Conservation (phyloP, 1,140 invertebrate genomes). For the Zaprionus africanus region DNA sequence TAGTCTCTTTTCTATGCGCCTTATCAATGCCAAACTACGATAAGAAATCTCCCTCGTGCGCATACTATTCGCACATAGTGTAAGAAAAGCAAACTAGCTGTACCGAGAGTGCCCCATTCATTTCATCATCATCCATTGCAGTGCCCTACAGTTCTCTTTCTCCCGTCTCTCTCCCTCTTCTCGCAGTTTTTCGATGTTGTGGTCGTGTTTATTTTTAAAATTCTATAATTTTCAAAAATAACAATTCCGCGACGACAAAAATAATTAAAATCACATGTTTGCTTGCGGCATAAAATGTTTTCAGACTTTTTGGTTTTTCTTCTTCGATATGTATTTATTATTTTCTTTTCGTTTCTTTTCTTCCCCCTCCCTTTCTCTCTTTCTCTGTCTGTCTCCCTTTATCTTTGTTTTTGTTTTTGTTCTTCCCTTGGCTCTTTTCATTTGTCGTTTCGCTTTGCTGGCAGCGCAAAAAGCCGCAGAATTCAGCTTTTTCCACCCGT, state of each 20-base stretch:
- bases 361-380: neutral
- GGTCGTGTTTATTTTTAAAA: slow-evolving; percentile 71
- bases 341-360: slow-evolving; percentile 3
- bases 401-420: slow-evolving; percentile 22
- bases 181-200: slow-evolving; percentile 10
- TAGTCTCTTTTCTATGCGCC: too few species aligned
- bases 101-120: slow-evolving; percentile 1
- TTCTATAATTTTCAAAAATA: slow-evolving; percentile 80
- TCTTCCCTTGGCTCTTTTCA: slow-evolving; percentile 54
- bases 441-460: slow-evolving; percentile 74
- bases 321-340: slow-evolving; percentile 33
- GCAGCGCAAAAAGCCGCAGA: slow-evolving; percentile 55
- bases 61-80: neutral
- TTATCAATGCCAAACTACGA: too few species aligned
- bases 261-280: slow-evolving; percentile 82
- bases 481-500: slow-evolving; percentile 11
- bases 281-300: slow-evolving; percentile 77
- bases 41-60: neutral
- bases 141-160: slow-evolving; percentile 9
- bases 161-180: slow-evolving; percentile 23
- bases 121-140: slow-evolving; percentile 36
- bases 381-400: neutral
- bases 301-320: slow-evolving; percentile 29
- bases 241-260: slow-evolving; percentile 78
- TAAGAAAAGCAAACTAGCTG: neutral